Conservation (phyloP, 2,797 vertebrate genomes). For the Masticophis lateralis region DNA sequence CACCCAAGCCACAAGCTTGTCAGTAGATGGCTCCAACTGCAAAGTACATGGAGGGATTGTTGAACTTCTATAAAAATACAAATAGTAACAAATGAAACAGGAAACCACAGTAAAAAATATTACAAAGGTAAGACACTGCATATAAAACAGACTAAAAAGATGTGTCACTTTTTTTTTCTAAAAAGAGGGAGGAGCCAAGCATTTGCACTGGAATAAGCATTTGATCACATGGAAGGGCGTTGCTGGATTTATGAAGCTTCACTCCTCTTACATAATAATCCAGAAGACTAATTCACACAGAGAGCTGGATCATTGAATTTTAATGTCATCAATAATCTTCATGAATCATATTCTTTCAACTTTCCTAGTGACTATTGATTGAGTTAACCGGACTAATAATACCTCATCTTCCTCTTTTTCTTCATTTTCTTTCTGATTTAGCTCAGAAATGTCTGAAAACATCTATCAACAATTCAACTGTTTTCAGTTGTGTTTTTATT, state of each 20-base stretch:
- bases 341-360: not conserved
- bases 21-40: not conserved
- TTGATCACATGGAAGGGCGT: not conserved
- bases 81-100: not conserved
- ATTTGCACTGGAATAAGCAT: not conserved
- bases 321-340: not conserved
- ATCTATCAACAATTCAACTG: not conserved
- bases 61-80: not conserved
- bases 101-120: not conserved
- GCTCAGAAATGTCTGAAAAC: not conserved
- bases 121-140: not conserved
- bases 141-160: not conserved
- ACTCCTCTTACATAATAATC: not conserved
- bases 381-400: not conserved
- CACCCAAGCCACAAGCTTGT: not conserved
- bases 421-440: not conserved
- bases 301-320: not conserved
- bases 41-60: not conserved
- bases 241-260: not conserved
- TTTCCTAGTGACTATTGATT: not conserved
- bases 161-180: not conserved
- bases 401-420: not conserved
- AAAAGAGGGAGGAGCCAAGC: not conserved
- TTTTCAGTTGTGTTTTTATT: not conserved
- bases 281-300: not conserved